A percentile compares a stretch with the other conserved stretches of the same genome.
phyloP scores from a whole-genome alignment of 2,797 vertebrate genomes.

The Tokudaia tokunoshimensis region DNA sequence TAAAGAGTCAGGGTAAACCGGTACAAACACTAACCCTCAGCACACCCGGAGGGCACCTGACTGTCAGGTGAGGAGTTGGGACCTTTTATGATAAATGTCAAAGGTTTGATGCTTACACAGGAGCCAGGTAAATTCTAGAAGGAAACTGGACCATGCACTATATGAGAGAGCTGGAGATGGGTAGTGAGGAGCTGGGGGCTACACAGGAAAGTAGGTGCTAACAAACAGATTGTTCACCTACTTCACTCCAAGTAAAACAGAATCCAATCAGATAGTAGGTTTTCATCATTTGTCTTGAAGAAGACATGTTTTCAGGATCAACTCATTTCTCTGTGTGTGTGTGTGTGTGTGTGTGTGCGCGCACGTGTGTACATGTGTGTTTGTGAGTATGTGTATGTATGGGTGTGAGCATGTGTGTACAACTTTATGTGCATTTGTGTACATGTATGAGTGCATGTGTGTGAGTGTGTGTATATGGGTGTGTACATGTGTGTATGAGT shows the following conservation, averaged over 20 bases:
- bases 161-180: not conserved
- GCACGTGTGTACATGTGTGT: not conserved
- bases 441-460: too few species aligned
- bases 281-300: not conserved
- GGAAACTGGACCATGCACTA: not conserved
- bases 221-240: not conserved
- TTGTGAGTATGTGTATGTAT: not conserved
- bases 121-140: constrained; percentile 69
- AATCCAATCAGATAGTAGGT: not conserved
- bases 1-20: constrained; percentile 61
- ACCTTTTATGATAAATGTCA: constrained; percentile 89
- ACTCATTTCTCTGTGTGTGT: not conserved
- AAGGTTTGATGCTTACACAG: constrained; percentile 80
- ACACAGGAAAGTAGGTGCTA: not conserved
- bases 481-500: too few species aligned
- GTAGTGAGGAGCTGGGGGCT: not conserved
- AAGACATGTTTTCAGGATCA: not conserved
- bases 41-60: constrained; percentile 83
- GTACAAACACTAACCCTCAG: constrained; percentile 77
- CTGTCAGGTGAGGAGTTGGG: constrained; percentile 87
- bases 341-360: rapidly evolving
- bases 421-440: too few species aligned
- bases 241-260: rapidly evolving
- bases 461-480: too few species aligned
- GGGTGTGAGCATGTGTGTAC: too few species aligned